Percentiles rank a stretch among this genome's conserved stretches.
phyloP scores from a whole-genome alignment of 1,140 invertebrate genomes.

The Panulirus ornatus region DNA sequence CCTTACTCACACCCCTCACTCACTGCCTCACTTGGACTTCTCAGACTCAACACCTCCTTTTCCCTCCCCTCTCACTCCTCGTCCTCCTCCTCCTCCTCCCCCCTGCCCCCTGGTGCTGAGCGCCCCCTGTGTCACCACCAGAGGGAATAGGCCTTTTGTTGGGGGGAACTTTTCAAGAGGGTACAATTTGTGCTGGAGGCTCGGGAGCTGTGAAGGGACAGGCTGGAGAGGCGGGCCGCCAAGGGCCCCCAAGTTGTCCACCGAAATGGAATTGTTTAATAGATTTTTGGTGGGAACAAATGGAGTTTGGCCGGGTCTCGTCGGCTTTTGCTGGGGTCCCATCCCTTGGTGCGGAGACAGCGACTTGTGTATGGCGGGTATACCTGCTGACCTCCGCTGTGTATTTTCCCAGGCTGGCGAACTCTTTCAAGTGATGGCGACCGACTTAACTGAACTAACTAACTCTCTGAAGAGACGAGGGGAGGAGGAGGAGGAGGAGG shows the following conservation, averaged over 20 bases:
- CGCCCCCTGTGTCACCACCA: conserved; percentile 27
- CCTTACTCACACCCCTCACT: not conserved
- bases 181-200: not conserved
- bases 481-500: no score
- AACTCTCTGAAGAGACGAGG: no score
- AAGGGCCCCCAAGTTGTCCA: no score
- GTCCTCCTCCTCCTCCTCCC: not conserved
- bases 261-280: conserved; percentile 4
- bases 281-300: not conserved
- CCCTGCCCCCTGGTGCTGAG: not conserved
- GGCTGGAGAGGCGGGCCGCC: not conserved
- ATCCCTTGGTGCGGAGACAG: no score
- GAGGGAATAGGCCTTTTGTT: conserved; percentile 36
- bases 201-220: not conserved
- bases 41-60: not conserved
- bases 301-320: not conserved
- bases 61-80: not conserved
- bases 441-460: no score
- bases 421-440: no score
- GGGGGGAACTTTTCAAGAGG: conserved; percentile 25
- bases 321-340: no score
- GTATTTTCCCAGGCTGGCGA: no score
- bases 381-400: no score
- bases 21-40: not conserved
- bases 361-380: no score